Evolutionary conservation across 2,888 invertebrate genomes (phyloP).

Genomic region (Cactoblastis cactorum): DNA sequence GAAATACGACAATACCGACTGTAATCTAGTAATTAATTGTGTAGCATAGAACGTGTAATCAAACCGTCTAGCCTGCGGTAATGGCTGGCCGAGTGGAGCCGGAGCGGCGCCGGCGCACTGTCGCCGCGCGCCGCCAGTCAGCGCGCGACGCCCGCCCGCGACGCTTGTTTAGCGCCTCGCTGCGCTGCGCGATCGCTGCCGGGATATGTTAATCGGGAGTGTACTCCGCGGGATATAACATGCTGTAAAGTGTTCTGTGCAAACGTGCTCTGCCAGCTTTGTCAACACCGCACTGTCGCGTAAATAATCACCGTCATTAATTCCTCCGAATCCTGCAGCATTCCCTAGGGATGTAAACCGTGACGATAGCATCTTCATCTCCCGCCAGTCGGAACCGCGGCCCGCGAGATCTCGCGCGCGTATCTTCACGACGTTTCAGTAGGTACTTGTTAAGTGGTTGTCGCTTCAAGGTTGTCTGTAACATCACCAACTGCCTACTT

Average conservation of each 20-base stretch:
- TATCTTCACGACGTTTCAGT: neutral
- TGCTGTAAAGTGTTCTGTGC: neutral
- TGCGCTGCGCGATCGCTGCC: neutral
- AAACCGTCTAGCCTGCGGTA: neutral
- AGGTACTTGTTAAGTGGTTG: neutral
- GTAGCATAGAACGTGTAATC: neutral
- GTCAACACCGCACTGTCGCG: neutral
- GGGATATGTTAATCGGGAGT: neutral
- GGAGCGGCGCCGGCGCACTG: neutral
- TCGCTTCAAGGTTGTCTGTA: constrained; percentile 2
- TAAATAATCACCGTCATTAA: neutral
- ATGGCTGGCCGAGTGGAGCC: neutral
- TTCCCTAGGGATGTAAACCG: neutral
- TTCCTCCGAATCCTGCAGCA: neutral
- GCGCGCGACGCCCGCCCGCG: neutral
- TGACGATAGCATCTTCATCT: neutral
- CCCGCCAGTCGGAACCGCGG: neutral
- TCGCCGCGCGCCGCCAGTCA: neutral
- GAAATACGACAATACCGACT: too few relatives aligned
- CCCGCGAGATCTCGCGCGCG: neutral
- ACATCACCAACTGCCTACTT: neutral
- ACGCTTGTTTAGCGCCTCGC: neutral
- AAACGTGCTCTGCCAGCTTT: neutral
- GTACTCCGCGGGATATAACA: neutral
- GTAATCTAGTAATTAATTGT: neutral